These are phyloP conservation scores for Helicoverpa armigera DNA, from an alignment of 1,140 invertebrate species.

Conservation along the genomic window DNA sequence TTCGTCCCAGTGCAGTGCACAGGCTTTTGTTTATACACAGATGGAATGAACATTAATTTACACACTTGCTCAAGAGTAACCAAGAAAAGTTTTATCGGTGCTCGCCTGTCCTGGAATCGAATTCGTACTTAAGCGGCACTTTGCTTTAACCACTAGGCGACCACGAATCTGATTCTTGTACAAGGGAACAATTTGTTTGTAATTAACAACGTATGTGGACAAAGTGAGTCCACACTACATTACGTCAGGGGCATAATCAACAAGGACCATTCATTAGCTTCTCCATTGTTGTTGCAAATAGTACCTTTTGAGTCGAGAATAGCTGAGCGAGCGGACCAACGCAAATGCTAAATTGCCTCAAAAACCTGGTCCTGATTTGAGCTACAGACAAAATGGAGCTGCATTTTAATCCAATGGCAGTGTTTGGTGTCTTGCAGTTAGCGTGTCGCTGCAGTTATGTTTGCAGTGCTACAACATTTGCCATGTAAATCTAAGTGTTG, in stretches of 20 bases:
- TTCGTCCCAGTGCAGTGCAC: too few relatives aligned
- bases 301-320: not conserved
- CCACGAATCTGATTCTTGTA: not conserved
- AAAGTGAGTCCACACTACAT: not conserved
- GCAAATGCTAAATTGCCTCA: slow-evolving; percentile 12
- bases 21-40: too few relatives aligned
- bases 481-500: slow-evolving; percentile 46
- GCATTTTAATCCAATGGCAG: slow-evolving; percentile 40
- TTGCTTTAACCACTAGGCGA: too few relatives aligned
- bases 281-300: not conserved
- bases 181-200: not conserved
- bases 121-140: too few relatives aligned
- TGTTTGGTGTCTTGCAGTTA: slow-evolving; percentile 4
- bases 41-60: too few relatives aligned
- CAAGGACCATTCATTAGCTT: not conserved
- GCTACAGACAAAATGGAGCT: slow-evolving; percentile 2
- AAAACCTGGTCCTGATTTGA: slow-evolving; percentile 14
- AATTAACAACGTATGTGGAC: not conserved
- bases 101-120: too few relatives aligned
- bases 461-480: slow-evolving; percentile 36
- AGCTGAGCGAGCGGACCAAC: not conserved
- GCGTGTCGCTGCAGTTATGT: slow-evolving; percentile 28
- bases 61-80: too few relatives aligned
- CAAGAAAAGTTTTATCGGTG: too few relatives aligned
- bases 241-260: not conserved